Base-by-base conservation (phyloP, 1,140 invertebrate species). In the Ceratitis capitata region DNA sequence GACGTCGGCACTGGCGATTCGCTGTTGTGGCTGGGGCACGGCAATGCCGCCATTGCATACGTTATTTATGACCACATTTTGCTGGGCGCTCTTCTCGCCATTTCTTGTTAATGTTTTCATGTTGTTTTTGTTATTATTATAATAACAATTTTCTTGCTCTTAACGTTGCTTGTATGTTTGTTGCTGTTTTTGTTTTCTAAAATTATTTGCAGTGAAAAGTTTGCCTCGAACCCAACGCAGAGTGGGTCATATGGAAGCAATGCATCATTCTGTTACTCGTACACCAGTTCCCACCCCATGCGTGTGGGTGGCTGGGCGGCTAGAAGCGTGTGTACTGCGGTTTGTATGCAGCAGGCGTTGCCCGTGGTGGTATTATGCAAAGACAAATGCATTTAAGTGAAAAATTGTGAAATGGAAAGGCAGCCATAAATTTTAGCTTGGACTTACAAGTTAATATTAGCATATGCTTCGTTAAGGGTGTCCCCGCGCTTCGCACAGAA, bases 371-470 rank as follows among this genome's bases (percentile, higher is more conserved):
- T 78, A 78, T 45, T 45, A 78, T 78, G 12, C 29, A 78, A 78
- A 78, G 69, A 26, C 69, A 78, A 78, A 78, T 78, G 39, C 39
- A 78, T 78, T 78, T 78, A 45, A 78, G 69, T 78, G 39, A 78
- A 45, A 78, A 78, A 45, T 45, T 78, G 39, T 45, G 32, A 78
- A 78, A 78, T 69, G 35, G 64, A n/a, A 69, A 69, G 64, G 32
- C 64, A 19, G 64, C 64, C 14, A 69, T 69, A 69, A 69, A 69
- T 69, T 69, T 69, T n/a, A 32, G 64, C 32, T 42, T 69, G 64
- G 64, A 69, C 64, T 69, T 69, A 26, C n/a, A 69, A 39, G 35
- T 56, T 56, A 56, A 56, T 69, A 69, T 69, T 69, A 42, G 14
- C 64, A 69, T 69, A 69, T 69, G 35, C 32, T 69, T 69, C 64